Base-by-base conservation (phyloP, 1,140 invertebrate genomes). In the Drosophila kurseongensis region DNA sequence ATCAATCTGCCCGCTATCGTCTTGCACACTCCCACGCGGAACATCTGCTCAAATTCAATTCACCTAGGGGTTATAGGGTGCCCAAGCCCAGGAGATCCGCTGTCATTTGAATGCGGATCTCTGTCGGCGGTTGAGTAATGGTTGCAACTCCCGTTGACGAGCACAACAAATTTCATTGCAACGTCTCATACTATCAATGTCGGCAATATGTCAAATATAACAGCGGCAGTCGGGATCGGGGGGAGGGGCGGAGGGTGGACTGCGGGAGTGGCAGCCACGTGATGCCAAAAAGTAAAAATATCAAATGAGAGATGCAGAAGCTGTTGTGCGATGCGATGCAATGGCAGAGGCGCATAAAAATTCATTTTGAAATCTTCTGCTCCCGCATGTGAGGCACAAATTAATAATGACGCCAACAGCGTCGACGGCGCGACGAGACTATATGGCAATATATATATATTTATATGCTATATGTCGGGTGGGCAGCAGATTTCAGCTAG, bases 201-300 rank as follows among this genome's bases (percentile, higher is more conserved):
- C 79, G 82, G 79, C 82, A 88, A 86, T 86, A 88, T 88, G 82
- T 86, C 83, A 88, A 81, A 85, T 75, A 78, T 80, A 84, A 78
- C 82, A 81, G 52, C 81, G 60, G 72, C 78, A 52, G 50, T 13
- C 6, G 62, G 58, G 52, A 51, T 41, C 40, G 67, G 29, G 51
- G n/a, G 9, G 29, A 8, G 29, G 7, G 29, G 29, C 1, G 29
- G 6, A 8, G 8, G 29, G 29, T 32, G 29, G 29, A 35, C 72
- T 44, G 55, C 52, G 66, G 75, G 57, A 59, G 76, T 58, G 18
- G 67, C 69, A 62, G 73, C 78, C 78, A 78, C 81, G 81, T 80
- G 81, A 85, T 81, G 82, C 78, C 58, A 71, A 81, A 86, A 55
- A 72, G 62, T n/a, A 56, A 67, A 75, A 68, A 76, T 61, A 47